Evolutionary conservation across 2,888 invertebrate genomes (phyloP), one percentile per base, ranked within the genome.

Genomic region (Geotrupes spiniger): DNA sequence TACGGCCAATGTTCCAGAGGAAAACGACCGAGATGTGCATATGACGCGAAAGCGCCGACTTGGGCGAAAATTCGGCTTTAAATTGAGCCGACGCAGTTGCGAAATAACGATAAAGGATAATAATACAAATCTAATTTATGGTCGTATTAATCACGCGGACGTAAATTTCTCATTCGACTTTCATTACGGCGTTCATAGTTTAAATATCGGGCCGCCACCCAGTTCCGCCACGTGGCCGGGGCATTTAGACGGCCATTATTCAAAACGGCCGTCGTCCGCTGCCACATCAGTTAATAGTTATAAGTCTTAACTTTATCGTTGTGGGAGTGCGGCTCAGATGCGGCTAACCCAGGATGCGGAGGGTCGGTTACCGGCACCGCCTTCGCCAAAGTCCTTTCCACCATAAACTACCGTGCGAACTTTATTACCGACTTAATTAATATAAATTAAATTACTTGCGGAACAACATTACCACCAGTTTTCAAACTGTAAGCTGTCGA

Each of bases 271-370:
- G 61, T 57, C 60, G 61, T 51, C 57, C 57, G 58, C 56, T 57
- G 55, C 61, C 63, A 58, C 61, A 59, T 62, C 63, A 63, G 62
- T 63, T 65, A 62, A 65, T 64, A 65, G 66, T 65, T 64, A 64
- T 62, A 63, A 68, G 64, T 65, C 64, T 63, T 58, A 63, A 63
- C 63, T 64, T 64, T 63, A 64, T 64, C 63, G 62, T 58, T 63
- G 64, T 60, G 56, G 60, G 60, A 58, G 62, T 63, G 65, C 58
- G 65, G 64, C 56, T 51, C 36, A 47, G 46, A 52, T 49, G 56
- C 42, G 54, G 54, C 51, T 49, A 49, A 56, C 54, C 56, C 41
- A 26, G 38, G 27, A 39, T 33, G 51, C 56, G 45, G 46, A 46
- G 25, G 39, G 33, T 33, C 11, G 33, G 33, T 33, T 33, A n/a